Conservation (phyloP, 2,888 invertebrate genomes). For the Acronicta leporina region DNA sequence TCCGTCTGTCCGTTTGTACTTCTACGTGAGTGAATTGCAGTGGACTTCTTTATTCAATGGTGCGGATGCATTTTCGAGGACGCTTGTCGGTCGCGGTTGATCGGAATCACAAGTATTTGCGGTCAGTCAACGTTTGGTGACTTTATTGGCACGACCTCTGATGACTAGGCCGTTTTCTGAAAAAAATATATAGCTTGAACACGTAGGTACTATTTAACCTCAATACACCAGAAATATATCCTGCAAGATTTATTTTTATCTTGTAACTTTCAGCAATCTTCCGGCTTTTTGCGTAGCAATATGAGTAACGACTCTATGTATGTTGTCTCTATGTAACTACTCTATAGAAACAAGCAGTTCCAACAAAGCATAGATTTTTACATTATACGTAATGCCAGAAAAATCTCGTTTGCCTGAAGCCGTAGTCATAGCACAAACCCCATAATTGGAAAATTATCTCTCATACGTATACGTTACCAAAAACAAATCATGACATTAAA, state of each 20-base stretch:
- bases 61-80: conserved; percentile 68
- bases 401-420: conserved; percentile 24
- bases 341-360: conserved; percentile 9
- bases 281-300: conserved; percentile 12
- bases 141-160: conserved; percentile 47
- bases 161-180: conserved; percentile 11
- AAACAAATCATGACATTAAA: neutral
- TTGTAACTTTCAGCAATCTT: conserved; percentile 23
- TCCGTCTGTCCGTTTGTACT: conserved; percentile 75
- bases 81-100: conserved; percentile 64
- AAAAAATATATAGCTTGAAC: conserved; percentile 13
- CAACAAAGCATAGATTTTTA: conserved; percentile 28
- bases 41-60: conserved; percentile 68
- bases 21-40: conserved; percentile 82
- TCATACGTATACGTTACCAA: neutral
- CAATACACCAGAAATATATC: conserved; percentile 22
- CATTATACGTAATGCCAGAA: conserved; percentile 32
- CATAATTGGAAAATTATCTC: conserved; percentile 7
- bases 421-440: conserved; percentile 16
- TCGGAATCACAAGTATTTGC: conserved; percentile 72
- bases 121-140: conserved; percentile 43
- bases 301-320: conserved; percentile 9
- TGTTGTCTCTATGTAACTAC: conserved; percentile 16
- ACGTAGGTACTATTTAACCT: conserved; percentile 32
- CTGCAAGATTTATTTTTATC: conserved; percentile 28